Percentiles rank a stretch among this genome's conserved stretches.
phyloP scores from a whole-genome alignment of 2,888 invertebrate genomes.

The Cephus rjabovi region DNA sequence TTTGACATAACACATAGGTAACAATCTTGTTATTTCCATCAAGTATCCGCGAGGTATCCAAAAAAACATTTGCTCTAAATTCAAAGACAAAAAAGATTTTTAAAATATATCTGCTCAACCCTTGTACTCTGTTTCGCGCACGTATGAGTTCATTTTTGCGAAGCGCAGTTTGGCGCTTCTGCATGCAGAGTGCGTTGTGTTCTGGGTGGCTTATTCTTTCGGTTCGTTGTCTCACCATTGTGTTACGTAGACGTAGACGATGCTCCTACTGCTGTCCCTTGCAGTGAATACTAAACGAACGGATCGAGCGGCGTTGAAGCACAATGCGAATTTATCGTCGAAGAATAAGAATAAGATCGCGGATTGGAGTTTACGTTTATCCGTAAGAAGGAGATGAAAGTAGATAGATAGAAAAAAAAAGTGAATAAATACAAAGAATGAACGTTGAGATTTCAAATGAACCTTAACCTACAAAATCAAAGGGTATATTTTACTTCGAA shows the following conservation, averaged over 20 bases:
- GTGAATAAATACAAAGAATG: neutral
- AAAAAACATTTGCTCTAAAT: neutral
- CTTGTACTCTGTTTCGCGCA: conserved; percentile 35
- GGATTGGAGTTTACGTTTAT: neutral
- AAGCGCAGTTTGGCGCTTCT: conserved; percentile 35
- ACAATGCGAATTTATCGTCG: conserved; percentile 45
- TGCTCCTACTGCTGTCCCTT: conserved; percentile 39
- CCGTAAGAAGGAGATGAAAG: neutral
- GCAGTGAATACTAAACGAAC: conserved; percentile 51
- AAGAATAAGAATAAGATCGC: conserved; percentile 34
- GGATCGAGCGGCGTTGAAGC: conserved; percentile 45
- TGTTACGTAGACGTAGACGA: conserved; percentile 52
- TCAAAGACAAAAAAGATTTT: neutral
- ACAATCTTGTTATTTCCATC: neutral
- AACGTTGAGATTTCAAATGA: neutral
- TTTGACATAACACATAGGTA: neutral
- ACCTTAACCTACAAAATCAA: neutral
- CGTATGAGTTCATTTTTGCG: conserved; percentile 40
- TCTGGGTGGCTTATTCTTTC: conserved; percentile 61
- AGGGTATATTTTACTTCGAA: neutral
- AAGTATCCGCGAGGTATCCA: neutral
- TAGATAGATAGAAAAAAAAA: neutral
- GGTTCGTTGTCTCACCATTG: conserved; percentile 62
- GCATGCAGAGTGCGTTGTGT: conserved; percentile 52
- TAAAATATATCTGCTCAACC: neutral